These are phyloP conservation scores for Cheilosia variabilis DNA, from an alignment of 2,888 invertebrate genomes.

Conservation along the genomic window DNA sequence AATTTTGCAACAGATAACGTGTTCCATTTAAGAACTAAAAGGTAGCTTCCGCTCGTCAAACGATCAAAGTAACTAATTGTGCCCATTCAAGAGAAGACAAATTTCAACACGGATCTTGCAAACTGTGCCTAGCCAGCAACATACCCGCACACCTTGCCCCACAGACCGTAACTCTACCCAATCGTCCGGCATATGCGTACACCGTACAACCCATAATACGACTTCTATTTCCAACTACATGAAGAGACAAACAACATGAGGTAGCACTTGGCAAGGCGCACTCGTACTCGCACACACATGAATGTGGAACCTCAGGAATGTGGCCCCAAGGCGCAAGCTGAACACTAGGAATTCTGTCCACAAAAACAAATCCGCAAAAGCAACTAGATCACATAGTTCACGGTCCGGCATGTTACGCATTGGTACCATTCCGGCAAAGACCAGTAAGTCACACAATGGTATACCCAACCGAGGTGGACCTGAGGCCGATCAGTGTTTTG, in stretches of 20 bases:
- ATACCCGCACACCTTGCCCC: not conserved
- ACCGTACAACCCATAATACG: not conserved
- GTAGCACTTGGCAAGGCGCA: constrained; percentile 61
- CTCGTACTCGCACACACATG: constrained; percentile 12
- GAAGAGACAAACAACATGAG: constrained; percentile 46
- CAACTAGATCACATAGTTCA: constrained; percentile 75
- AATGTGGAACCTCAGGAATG: constrained; percentile 50
- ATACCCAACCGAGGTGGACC: not conserved
- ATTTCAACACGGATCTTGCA: not conserved
- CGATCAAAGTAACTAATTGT: too few species aligned
- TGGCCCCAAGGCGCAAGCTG: constrained; percentile 58
- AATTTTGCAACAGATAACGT: too few species aligned
- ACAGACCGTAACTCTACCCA: constrained; percentile 7
- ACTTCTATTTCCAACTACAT: constrained; percentile 21
- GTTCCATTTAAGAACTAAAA: too few species aligned
- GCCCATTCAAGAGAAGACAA: not conserved
- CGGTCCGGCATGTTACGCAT: constrained; percentile 73
- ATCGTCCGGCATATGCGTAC: not conserved
- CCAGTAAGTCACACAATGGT: constrained; percentile 70
- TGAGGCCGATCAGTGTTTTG: constrained; percentile 47
- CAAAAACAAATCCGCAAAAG: constrained; percentile 33
- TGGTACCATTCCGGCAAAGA: constrained; percentile 65
- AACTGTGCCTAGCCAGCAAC: not conserved
- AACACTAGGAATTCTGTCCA: constrained; percentile 70
- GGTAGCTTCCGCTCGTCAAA: too few species aligned